Evolutionary conservation across 2,113 vertebrate genomes (phyloP), one percentile per base, ranked within the genome.

Genomic region (Onychostoma macrolepis): DNA sequence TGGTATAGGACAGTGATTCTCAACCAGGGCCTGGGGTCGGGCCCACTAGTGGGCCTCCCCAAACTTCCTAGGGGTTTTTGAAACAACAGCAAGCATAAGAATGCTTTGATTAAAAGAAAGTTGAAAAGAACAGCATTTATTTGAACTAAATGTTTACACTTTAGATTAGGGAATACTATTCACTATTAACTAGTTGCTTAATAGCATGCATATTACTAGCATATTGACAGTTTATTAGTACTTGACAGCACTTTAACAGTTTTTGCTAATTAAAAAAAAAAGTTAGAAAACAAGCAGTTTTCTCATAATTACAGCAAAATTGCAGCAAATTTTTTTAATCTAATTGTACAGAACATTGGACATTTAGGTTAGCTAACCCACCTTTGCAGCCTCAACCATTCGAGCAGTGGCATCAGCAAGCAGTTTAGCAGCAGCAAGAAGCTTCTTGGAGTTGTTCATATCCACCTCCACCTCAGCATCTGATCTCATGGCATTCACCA

Each of bases 381-480:
- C 99, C 97, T 99, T 99, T 26, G 99, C 98, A 41, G 99, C 99
- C 91, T 99, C 99, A 67, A 99, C 99, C 98, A 99, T 99, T 78
- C 98, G 95, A 75, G 99, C 99, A 0, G 99, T 99, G 41, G 99
- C 98, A 90, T 99, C 99, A 0, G 99, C 99, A 90, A 99, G 90
- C 24, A 99, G 96, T 92, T 99, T 99, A 24, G 99, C 99, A 0
- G 99, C 97, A 0, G 98, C 98, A 65, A 99, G 95, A 11, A 99
- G 96, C 91, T 99, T 99, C 93, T 99, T 99, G 0, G 98, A 99
- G 92, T 99, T 99, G 87, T 99, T 98, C 90, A 99, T 97, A 83
- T 99, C 99, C 0, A 99, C 96, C 89, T 99, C 99, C 0, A 97
- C 98, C 88, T 99, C 99, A 0, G 99, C 99, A n/a, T 99, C 99